Conservation (phyloP, 2,888 invertebrate genomes). For the Octonoba sinensis region DNA sequence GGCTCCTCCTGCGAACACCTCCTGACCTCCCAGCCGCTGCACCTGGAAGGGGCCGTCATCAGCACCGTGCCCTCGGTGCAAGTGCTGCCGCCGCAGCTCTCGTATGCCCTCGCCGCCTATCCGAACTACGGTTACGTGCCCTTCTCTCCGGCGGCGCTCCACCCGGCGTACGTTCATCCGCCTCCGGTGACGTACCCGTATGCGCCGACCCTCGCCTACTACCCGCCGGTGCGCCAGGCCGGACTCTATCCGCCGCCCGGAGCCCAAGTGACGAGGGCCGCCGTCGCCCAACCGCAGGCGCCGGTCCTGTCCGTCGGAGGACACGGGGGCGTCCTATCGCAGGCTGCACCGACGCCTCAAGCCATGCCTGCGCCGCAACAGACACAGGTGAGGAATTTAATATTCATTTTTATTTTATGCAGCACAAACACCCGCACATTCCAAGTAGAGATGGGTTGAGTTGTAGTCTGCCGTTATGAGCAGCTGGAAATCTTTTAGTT, state of each 20-base stretch:
- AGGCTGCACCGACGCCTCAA: conserved; percentile 45
- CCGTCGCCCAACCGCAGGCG: conserved; percentile 46
- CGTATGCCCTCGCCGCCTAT: conserved; percentile 57
- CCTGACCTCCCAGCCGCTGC: too few species aligned
- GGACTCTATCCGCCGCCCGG: too few species aligned
- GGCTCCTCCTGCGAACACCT: conserved; percentile 53
- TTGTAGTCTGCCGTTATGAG: too few species aligned
- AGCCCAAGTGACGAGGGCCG: conserved; percentile 45
- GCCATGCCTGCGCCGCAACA: conserved; percentile 65
- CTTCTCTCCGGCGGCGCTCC: conserved; percentile 62
- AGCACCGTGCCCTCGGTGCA: conserved; percentile 63
- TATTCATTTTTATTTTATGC: not conserved
- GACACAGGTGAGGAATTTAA: conserved; percentile 43
- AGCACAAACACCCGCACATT: too few species aligned
- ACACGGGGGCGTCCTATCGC: conserved; percentile 44
- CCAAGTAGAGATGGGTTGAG: too few species aligned
- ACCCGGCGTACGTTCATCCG: conserved; percentile 63
- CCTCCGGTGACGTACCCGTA: conserved; percentile 58
- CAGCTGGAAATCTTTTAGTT: too few species aligned
- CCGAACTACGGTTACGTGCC: conserved; percentile 63
- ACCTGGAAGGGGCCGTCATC: conserved; percentile 54
- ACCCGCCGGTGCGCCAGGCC: conserved; percentile 27
- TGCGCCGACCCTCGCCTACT: conserved; percentile 56
- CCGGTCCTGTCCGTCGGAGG: conserved; percentile 62
- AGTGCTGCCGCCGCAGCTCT: conserved; percentile 53